phyloP scores from a whole-genome alignment of 2,888 invertebrate genomes.

The Orthosia cruda region DNA sequence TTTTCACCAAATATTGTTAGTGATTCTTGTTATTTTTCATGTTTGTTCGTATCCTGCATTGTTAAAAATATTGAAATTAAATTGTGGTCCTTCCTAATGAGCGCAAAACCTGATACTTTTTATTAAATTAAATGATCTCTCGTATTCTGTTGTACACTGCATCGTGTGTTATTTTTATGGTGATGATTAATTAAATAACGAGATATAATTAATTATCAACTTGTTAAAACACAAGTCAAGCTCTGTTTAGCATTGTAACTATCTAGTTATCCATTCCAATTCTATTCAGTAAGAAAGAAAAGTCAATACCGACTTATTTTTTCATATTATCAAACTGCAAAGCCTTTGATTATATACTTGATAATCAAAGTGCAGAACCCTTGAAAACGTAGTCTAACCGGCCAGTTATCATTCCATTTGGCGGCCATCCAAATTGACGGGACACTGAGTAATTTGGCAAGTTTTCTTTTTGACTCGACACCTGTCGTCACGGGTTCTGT shows the following conservation, averaged over 20 bases:
- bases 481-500: slow-evolving; percentile 84
- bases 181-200: no score
- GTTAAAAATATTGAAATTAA: not conserved
- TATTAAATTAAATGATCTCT: not conserved
- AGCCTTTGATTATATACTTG: no score
- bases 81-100: slow-evolving; percentile 20
- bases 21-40: not conserved
- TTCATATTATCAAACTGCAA: no score
- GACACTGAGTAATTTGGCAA: slow-evolving; percentile 87
- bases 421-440: slow-evolving; percentile 83
- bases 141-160: not conserved
- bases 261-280: no score
- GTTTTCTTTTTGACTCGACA: slow-evolving; percentile 79
- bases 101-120: not conserved
- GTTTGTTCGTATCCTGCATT: not conserved
- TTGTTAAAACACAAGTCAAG: not conserved
- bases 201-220: no score
- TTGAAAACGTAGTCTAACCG: slow-evolving; percentile 28
- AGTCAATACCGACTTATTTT: slow-evolving; percentile 1
- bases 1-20: not conserved
- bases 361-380: slow-evolving; percentile 41
- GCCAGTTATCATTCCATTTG: slow-evolving; percentile 76
- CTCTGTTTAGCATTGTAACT: not conserved
- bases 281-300: not conserved
- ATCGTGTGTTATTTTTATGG: no score